phyloP scores from a whole-genome alignment of 2,113 vertebrate genomes.

The Scalopus aquaticus region DNA sequence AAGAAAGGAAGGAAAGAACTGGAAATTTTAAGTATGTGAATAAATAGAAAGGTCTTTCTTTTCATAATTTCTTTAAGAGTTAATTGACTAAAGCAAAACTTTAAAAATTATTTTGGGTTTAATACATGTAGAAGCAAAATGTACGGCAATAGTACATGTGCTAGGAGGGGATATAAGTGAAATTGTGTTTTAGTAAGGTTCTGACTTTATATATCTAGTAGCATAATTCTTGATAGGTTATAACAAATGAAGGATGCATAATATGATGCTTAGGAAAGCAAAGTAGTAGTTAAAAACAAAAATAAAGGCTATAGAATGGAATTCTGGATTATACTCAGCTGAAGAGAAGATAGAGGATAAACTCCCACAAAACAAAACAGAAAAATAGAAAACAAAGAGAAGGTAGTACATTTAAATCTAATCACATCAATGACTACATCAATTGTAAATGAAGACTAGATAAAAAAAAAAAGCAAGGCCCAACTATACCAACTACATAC shows the following conservation, averaged over 20 bases:
- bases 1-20: slow-evolving; percentile 21
- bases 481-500: neutral
- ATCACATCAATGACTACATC: neutral
- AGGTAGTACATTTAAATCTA: neutral
- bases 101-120: neutral
- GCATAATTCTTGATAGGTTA: neutral
- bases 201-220: neutral
- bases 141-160: too few relatives aligned
- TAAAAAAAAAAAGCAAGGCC: neutral
- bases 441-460: neutral
- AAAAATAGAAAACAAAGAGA: neutral
- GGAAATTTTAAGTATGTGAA: neutral
- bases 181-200: neutral
- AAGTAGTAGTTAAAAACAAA: neutral
- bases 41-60: neutral
- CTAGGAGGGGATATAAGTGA: neutral
- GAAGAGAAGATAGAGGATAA: neutral
- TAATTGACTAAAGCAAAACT: neutral
- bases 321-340: neutral
- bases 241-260: neutral
- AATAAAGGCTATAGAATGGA: neutral
- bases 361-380: neutral
- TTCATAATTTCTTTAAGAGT: slow-evolving; percentile 15
- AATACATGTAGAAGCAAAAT: neutral
- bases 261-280: neutral